Conservation (phyloP, 2,113 vertebrate genomes). For the Pelodiscus sinensis region DNA sequence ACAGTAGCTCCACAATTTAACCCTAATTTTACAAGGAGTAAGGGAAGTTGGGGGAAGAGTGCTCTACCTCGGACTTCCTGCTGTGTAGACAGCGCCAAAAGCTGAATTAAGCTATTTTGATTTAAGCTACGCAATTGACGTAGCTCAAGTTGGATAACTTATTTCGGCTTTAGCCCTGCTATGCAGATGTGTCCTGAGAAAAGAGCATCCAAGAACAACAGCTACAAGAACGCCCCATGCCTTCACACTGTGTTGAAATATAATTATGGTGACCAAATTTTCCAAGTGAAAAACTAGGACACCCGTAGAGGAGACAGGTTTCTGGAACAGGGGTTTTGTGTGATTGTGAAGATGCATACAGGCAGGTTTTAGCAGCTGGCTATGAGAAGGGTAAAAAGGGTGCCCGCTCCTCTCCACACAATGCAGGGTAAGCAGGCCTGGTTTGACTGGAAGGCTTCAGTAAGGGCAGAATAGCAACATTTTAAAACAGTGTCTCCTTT, state of each 20-base stretch:
- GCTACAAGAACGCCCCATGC: neutral
- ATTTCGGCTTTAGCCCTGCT: too few relatives aligned
- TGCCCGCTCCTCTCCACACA: neutral
- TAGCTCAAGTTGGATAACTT: too few relatives aligned
- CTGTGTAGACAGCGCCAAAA: too few relatives aligned
- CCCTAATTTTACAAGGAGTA: neutral
- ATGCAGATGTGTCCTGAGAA: neutral
- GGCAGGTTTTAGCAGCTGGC: neutral
- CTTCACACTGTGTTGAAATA: neutral
- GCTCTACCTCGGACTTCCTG: too few relatives aligned
- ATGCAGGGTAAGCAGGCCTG: neutral
- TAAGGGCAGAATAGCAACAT: neutral
- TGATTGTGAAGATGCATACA: neutral
- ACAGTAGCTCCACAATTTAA: neutral
- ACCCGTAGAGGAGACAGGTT: neutral
- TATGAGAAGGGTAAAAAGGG: neutral
- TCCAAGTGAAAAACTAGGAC: neutral
- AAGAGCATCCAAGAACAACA: neutral
- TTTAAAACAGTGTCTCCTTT: neutral
- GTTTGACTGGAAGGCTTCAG: neutral
- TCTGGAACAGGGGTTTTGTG: neutral
- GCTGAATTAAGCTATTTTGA: too few relatives aligned
- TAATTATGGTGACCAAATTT: neutral
- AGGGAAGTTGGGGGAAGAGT: too few relatives aligned
- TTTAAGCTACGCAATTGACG: too few relatives aligned